Evolutionary conservation across 2,888 invertebrate genomes (phyloP), one percentile per base, ranked within the genome.

Genomic region (Oscheius sp.): DNA sequence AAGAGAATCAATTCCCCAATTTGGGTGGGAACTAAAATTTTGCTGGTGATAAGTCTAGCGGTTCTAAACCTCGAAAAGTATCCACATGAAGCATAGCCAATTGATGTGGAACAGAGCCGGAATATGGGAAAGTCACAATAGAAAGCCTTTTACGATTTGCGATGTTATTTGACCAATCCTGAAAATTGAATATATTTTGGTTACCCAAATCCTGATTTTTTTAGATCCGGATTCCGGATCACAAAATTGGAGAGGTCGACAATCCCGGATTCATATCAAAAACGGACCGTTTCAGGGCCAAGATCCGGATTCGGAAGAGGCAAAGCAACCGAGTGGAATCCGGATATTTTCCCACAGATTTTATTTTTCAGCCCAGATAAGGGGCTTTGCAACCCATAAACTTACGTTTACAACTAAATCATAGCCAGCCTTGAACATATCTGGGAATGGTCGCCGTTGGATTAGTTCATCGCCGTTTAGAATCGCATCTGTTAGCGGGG

Each of bases 401-500:
- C 76, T 23, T 63, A 86, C 86, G 53, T 77, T 55, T 41, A 79
- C 66, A 61, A 87, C 76, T 43, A 80, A 73, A 18, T 80, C 74
- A 18, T 83, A 73, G 2, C 82, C 84, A 1, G 82, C 69, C 21
- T 66, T 74, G 68, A 86, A 86, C 43, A 83, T 69, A 66, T 87
- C 87, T 3, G 81, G 81, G 56, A 79, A 86, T 7, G 85, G 87
- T 23, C 81, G 75, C 18, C 61, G 25, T 45, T 75, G 73, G 7
- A 55, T 53, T 12, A 81, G 69, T 25, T 52, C 61, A 16, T 69
- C 71, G 12, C 63, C 56, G 53, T 77, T 73, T 43, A 85, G 74
- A 3, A 86, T 69, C 13, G 66, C 63, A 29, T 58, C 71, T 1
- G 78, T 78, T n/a, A 78, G 79, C 2, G 78, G 81, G 5, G 87